Percentiles rank a stretch among this genome's conserved stretches.
These are phyloP conservation scores for Spodoptera litura DNA, from an alignment of 1,140 invertebrate genomes.

Conservation along the genomic window DNA sequence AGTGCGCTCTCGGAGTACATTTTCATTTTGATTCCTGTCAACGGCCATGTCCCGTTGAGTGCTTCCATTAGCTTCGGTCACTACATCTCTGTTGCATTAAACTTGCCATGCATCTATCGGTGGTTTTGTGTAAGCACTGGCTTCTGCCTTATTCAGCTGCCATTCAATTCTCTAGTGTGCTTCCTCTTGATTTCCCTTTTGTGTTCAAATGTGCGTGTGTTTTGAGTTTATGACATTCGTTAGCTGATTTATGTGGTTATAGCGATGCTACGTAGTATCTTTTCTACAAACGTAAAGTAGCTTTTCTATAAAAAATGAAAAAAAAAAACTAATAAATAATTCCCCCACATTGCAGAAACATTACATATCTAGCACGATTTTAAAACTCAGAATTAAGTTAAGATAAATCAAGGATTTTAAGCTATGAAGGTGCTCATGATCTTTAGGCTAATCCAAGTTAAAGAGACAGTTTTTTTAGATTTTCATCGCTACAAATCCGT, in stretches of 20 bases:
- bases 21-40: conserved; percentile 23
- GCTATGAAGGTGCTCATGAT: too few species aligned
- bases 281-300: too few species aligned
- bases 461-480: too few species aligned
- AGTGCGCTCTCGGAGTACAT: background rate
- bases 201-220: background rate
- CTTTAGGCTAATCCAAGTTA: too few species aligned
- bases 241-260: background rate
- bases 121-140: conserved; percentile 24
- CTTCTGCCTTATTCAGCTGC: conserved; percentile 5
- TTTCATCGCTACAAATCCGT: too few species aligned
- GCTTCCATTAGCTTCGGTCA: conserved; percentile 24
- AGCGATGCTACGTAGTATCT: too few species aligned
- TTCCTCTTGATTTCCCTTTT: background rate
- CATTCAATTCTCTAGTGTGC: background rate
- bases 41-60: conserved; percentile 1
- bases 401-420: too few species aligned
- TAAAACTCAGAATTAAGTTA: too few species aligned
- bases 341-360: too few species aligned
- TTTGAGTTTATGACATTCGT: background rate
- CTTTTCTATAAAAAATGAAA: too few species aligned
- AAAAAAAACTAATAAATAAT: too few species aligned
- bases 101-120: conserved; percentile 21
- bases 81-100: conserved; percentile 19
- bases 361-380: too few species aligned